phyloP scores from a whole-genome alignment of 2,888 invertebrate genomes.

The Tetanocera ferruginea region DNA sequence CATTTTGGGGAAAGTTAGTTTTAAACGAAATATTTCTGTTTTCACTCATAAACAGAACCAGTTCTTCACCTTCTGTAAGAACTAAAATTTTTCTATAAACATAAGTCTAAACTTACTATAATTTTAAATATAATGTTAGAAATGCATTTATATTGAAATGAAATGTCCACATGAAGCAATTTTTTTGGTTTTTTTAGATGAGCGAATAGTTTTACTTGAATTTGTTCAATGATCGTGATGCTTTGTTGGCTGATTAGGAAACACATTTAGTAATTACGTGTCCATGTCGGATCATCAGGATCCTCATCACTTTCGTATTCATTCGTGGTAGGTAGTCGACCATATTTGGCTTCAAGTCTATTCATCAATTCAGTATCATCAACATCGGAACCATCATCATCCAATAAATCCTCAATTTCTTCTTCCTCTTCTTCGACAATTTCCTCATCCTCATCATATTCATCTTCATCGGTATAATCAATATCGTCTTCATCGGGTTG shows the following conservation, averaged over 20 bases:
- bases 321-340: slow-evolving; percentile 76
- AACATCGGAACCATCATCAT: slow-evolving; percentile 75
- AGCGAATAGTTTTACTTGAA: not conserved
- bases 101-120: slow-evolving; percentile 32
- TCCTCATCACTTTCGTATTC: slow-evolving; percentile 72
- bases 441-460: slow-evolving; percentile 47
- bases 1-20: too few species aligned
- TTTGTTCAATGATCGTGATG: slow-evolving; percentile 13
- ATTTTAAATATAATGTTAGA: not conserved
- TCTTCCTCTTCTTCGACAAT: slow-evolving; percentile 63
- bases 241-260: not conserved
- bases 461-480: slow-evolving; percentile 61
- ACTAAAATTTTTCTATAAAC: not conserved
- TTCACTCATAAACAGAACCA: too few species aligned
- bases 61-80: not conserved
- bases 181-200: slow-evolving; percentile 2
- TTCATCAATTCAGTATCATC: slow-evolving; percentile 80
- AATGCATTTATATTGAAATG: slow-evolving; percentile 25
- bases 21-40: too few species aligned
- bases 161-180: slow-evolving; percentile 9
- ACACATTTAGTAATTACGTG: slow-evolving; percentile 68
- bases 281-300: slow-evolving; percentile 68
- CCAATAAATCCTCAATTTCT: slow-evolving; percentile 66
- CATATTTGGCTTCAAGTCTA: slow-evolving; percentile 81
- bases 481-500: slow-evolving; percentile 61